phyloP scores from a whole-genome alignment of 1,140 invertebrate genomes.

The Littorina saxatilis region DNA sequence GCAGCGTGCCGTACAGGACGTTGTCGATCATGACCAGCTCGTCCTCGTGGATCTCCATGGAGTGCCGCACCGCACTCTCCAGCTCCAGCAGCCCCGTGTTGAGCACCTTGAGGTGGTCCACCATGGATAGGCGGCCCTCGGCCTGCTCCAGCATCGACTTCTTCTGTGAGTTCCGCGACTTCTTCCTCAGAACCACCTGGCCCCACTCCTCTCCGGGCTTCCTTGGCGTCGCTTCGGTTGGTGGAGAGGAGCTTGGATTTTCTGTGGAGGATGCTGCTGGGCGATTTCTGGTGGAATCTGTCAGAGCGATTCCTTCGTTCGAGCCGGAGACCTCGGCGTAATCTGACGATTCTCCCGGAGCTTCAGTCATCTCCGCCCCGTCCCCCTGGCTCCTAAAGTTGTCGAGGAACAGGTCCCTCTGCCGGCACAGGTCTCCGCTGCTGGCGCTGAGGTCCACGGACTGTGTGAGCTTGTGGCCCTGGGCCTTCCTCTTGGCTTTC shows the following conservation, averaged over 20 bases:
- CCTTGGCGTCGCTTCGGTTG: no score
- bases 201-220: neutral
- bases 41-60: conserved; percentile 34
- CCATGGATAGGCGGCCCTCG: neutral
- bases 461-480: neutral
- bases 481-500: neutral
- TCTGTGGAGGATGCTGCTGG: no score
- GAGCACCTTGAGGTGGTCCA: conserved; percentile 10
- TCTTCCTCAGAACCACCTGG: conserved; percentile 14
- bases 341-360: no score
- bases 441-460: conserved; percentile 16
- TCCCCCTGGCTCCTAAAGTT: neutral
- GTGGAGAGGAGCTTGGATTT: no score
- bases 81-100: conserved; percentile 22
- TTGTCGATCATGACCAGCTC: conserved; percentile 38
- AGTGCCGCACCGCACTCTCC: conserved; percentile 6
- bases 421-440: conserved; percentile 13
- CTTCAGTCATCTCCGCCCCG: neutral
- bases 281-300: no score
- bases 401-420: conserved; percentile 3
- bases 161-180: neutral
- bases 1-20: conserved; percentile 32
- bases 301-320: no score
- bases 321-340: no score
- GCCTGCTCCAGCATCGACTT: neutral